Evolutionary conservation across 1,140 invertebrate genomes (phyloP).

Genomic region (Temnothorax longispinosus): DNA sequence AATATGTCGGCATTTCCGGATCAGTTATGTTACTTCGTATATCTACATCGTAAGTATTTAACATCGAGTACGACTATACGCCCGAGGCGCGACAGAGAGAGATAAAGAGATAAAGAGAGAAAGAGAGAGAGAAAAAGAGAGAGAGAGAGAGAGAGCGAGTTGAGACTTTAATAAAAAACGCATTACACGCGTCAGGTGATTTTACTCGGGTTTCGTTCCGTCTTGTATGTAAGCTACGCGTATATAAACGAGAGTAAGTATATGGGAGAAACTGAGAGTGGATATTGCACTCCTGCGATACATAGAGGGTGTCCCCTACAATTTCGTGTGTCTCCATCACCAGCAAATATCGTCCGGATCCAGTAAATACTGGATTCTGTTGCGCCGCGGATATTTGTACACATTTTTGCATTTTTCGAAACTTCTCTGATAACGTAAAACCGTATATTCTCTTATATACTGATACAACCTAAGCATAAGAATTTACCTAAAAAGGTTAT

Average conservation of each 20-base stretch:
- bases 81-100: constrained; percentile 10
- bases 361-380: constrained; percentile 68
- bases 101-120: not conserved
- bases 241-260: constrained; percentile 65
- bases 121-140: not conserved
- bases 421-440: not conserved
- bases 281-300: constrained; percentile 71
- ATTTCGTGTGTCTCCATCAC: constrained; percentile 67
- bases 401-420: constrained; percentile 47
- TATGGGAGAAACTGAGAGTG: constrained; percentile 50
- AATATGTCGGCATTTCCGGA: not conserved
- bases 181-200: constrained; percentile 82
- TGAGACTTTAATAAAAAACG: constrained; percentile 81
- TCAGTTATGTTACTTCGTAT: constrained; percentile 17
- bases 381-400: constrained; percentile 61
- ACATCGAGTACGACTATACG: constrained; percentile 1
- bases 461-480: not conserved
- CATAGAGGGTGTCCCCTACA: constrained; percentile 72
- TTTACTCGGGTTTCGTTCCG: constrained; percentile 77
- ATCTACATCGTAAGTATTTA: constrained; percentile 15
- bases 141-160: not conserved
- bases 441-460: not conserved
- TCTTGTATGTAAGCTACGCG: constrained; percentile 74
- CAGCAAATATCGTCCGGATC: constrained; percentile 69
- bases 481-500: not conserved